phyloP scores from a whole-genome alignment of 2,113 vertebrate genomes.

The Cheilinus undulatus region DNA sequence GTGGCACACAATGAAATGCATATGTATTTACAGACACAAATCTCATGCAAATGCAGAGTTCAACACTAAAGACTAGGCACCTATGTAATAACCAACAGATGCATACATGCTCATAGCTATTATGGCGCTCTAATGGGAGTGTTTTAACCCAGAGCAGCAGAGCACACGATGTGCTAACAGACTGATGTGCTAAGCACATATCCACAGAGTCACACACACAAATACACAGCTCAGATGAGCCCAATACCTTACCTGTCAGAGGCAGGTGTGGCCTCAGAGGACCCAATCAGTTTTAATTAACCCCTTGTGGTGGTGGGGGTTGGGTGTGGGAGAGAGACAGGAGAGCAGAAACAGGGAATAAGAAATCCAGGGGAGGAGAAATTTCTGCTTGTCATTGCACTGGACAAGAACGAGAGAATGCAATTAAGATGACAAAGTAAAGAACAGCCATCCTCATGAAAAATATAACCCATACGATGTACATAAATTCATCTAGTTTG shows the following conservation, averaged over 20 bases:
- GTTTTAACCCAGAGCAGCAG: slow-evolving; percentile 52
- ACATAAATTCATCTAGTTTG: neutral
- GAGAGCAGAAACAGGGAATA: slow-evolving; percentile 4
- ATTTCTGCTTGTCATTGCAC: slow-evolving; percentile 49
- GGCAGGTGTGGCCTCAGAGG: slow-evolving; percentile 82
- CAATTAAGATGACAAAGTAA: slow-evolving; percentile 5
- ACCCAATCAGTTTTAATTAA: slow-evolving; percentile 89
- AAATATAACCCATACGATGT: too few relatives aligned
- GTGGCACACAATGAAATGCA: slow-evolving; percentile 52
- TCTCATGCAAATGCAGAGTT: slow-evolving; percentile 59
- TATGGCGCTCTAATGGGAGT: slow-evolving; percentile 41
- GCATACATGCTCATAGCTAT: slow-evolving; percentile 8
- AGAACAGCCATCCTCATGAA: neutral
- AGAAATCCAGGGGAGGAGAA: slow-evolving; percentile 19
- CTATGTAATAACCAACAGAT: slow-evolving; percentile 4
- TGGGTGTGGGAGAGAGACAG: slow-evolving; percentile 16
- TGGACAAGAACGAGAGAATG: slow-evolving; percentile 18
- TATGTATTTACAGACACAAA: slow-evolving; percentile 39
- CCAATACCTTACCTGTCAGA: slow-evolving; percentile 80
- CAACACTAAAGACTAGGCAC: slow-evolving; percentile 35
- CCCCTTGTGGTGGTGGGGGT: slow-evolving; percentile 76
- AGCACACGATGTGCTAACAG: slow-evolving; percentile 66
- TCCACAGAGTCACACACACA: slow-evolving; percentile 57
- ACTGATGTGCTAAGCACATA: slow-evolving; percentile 64
- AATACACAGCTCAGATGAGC: slow-evolving; percentile 53